Percentiles rank a stretch among this genome's conserved stretches.
phyloP scores from a whole-genome alignment of 2,888 invertebrate genomes.

The Agrilus biguttatus region DNA sequence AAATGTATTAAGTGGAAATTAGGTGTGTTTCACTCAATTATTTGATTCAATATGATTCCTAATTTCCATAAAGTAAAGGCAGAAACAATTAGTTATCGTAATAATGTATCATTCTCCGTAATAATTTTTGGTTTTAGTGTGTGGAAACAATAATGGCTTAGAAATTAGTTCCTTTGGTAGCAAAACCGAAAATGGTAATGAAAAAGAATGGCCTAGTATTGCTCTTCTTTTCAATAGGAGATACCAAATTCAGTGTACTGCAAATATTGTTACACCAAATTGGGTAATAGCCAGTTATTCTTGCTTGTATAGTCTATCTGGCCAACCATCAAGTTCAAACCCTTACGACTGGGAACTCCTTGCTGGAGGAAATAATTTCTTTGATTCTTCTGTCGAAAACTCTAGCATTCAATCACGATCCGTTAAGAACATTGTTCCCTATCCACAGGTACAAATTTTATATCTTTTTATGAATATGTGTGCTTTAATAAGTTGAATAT shows the following conservation, averaged over 20 bases:
- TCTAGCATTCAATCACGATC: slow-evolving; percentile 22
- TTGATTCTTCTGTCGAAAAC: slow-evolving; percentile 20
- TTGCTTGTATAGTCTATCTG: slow-evolving; percentile 24
- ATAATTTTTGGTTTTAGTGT: neutral
- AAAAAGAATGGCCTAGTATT: slow-evolving; percentile 43
- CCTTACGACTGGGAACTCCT: slow-evolving; percentile 23
- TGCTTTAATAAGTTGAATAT: no score
- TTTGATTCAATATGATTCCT: no score
- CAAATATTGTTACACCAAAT: slow-evolving; percentile 32
- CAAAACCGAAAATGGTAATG: slow-evolving; percentile 15
- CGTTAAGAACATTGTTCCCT: slow-evolving; percentile 34
- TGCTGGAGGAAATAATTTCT: slow-evolving; percentile 27
- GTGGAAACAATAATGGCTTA: neutral
- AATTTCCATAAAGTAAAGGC: no score
- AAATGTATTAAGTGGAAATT: no score
- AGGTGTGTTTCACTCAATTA: no score
- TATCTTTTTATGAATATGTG: no score
- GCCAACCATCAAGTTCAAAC: slow-evolving; percentile 2
- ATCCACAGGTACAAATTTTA: slow-evolving; percentile 35
- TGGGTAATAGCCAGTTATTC: slow-evolving; percentile 37
- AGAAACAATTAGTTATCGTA: no score
- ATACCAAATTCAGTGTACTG: slow-evolving; percentile 33
- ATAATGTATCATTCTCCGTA: no score
- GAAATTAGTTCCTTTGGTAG: neutral
- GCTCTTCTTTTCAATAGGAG: slow-evolving; percentile 35